Conservation (phyloP, 2,797 vertebrate genomes). For the Smutsia temminckii region DNA sequence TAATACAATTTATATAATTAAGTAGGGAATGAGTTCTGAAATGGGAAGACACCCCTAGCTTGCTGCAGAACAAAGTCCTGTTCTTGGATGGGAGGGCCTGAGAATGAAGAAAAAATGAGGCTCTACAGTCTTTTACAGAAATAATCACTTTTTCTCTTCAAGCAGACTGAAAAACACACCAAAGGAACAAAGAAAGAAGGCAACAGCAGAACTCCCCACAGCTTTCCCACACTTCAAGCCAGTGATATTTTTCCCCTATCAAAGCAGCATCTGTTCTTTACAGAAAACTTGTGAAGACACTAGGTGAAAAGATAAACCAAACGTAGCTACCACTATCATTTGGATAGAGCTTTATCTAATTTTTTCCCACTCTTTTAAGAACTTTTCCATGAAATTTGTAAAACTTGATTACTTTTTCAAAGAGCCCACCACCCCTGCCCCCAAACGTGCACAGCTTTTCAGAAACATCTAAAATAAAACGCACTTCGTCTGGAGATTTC, state of each 20-base stretch:
- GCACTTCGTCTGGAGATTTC: not conserved
- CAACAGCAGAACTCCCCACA: not conserved
- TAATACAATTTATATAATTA: not conserved
- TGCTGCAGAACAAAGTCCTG: not conserved
- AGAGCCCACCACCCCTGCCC: not conserved
- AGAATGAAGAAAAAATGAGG: not conserved
- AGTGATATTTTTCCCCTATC: not conserved
- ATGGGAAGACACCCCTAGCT: not conserved
- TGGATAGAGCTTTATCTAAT: not conserved
- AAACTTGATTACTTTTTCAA: not conserved
- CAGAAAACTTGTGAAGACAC: not conserved
- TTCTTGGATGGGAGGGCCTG: not conserved
- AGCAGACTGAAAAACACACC: not conserved
- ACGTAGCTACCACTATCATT: not conserved
- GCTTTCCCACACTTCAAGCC: not conserved
- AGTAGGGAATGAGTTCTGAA: not conserved
- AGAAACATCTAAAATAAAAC: conserved; percentile 13
- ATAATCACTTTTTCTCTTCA: not conserved
- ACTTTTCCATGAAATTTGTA: not conserved
- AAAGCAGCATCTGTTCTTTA: not conserved
- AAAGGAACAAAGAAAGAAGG: not conserved
- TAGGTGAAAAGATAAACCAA: not conserved
- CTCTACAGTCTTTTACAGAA: not conserved
- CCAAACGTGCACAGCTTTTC: not conserved
- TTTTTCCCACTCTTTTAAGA: not conserved